A percentile compares a stretch with the other conserved stretches of the same genome.
Conservation (phyloP, 2,113 vertebrate species). For the Pluvianellus socialis region DNA sequence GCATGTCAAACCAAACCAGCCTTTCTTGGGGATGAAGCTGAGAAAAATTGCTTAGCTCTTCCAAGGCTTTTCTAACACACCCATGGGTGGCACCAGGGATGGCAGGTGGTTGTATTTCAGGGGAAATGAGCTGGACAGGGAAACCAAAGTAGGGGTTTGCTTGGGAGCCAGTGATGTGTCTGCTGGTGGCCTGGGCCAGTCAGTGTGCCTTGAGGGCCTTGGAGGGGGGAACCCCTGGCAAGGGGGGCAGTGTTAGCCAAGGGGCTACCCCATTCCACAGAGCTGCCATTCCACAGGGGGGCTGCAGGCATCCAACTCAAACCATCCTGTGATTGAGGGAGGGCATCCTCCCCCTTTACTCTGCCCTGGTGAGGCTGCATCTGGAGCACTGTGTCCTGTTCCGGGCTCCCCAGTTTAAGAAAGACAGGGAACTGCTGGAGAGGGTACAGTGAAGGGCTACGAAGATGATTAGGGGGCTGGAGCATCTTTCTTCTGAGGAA, state of each 20-base stretch:
- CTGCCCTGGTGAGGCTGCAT: too few relatives aligned
- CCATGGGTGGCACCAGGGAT: not conserved
- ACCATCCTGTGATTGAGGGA: not conserved
- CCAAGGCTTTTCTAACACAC: not conserved
- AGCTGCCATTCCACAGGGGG: not conserved
- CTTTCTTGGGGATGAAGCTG: not conserved
- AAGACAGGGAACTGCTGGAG: too few relatives aligned
- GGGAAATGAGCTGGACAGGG: not conserved
- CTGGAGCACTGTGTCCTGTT: too few relatives aligned
- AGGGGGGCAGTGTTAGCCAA: not conserved
- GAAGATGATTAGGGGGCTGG: too few relatives aligned
- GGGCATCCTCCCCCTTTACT: too few relatives aligned
- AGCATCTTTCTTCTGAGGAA: too few relatives aligned
- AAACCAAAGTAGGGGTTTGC: not conserved
- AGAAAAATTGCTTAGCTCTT: not conserved
- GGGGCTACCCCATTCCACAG: not conserved
- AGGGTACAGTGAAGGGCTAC: too few relatives aligned
- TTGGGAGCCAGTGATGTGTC: not conserved
- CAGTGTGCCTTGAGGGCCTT: rapidly evolving
- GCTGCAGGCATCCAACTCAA: not conserved
- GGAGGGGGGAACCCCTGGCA: not conserved
- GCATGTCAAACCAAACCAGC: not conserved
- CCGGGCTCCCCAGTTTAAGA: too few relatives aligned
- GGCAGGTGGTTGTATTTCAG: rapidly evolving
- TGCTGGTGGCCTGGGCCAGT: not conserved